These are phyloP conservation scores for Bucorvus abyssinicus DNA, from an alignment of 2,797 vertebrate genomes.

Conservation along the genomic window DNA sequence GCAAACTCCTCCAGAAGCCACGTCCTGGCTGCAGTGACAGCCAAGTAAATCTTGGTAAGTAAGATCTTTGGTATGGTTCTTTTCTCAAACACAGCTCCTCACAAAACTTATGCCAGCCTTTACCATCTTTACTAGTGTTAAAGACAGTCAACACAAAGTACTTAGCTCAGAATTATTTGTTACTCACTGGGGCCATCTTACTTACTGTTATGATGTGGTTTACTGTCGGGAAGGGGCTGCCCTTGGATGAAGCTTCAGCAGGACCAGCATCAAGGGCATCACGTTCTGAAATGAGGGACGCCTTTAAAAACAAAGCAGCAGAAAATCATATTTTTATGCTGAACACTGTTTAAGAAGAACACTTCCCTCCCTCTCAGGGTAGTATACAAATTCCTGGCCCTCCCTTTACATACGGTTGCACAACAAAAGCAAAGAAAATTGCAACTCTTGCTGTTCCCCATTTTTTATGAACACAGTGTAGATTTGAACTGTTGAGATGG, in stretches of 20 bases:
- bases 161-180: not conserved
- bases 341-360: not conserved
- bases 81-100: not conserved
- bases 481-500: not conserved
- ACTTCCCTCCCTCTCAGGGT: not conserved
- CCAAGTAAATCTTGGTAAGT: not conserved
- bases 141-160: not conserved
- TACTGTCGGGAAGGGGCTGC: slow-evolving; percentile 45
- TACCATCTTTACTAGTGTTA: not conserved
- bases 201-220: slow-evolving; percentile 81
- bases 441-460: not conserved
- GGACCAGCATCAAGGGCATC: slow-evolving; percentile 7
- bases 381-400: not conserved
- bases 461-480: not conserved
- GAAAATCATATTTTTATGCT: not conserved
- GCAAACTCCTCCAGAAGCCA: not conserved
- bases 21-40: not conserved
- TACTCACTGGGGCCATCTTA: not conserved
- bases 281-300: slow-evolving; percentile 47
- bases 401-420: not conserved
- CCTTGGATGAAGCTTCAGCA: slow-evolving; percentile 56
- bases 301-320: slow-evolving; percentile 47
- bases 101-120: not conserved
- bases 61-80: not conserved
- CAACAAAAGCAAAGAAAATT: not conserved